Conservation (phyloP, 2,113 vertebrate genomes). For the Hippolais icterina region DNA sequence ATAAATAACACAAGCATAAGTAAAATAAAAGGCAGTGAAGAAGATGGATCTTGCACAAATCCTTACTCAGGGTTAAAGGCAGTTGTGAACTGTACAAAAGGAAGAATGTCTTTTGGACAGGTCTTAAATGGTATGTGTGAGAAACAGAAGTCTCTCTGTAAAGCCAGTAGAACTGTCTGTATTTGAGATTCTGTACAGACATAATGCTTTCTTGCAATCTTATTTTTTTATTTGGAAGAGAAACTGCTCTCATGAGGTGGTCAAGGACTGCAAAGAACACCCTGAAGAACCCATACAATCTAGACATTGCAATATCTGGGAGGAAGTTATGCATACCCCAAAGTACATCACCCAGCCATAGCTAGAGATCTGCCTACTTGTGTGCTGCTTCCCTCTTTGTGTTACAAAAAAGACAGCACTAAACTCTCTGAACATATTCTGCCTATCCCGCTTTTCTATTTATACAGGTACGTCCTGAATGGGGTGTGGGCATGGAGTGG, state of each 20-base stretch:
- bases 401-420: not conserved
- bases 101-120: not conserved
- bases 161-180: not conserved
- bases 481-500: not conserved
- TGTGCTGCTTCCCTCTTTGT: not conserved
- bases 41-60: not conserved
- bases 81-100: not conserved
- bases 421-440: not conserved
- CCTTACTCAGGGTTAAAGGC: not conserved
- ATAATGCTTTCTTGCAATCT: not conserved
- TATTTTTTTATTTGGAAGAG: not conserved
- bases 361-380: not conserved
- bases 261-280: not conserved
- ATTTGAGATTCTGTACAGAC: not conserved
- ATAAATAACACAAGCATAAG: not conserved
- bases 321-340: not conserved
- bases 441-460: not conserved
- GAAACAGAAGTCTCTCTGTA: not conserved
- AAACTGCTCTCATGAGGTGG: not conserved
- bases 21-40: not conserved
- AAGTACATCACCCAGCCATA: not conserved
- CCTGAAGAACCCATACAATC: accelerated
- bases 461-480: not conserved
- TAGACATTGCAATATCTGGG: not conserved
- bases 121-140: not conserved